Base-by-base conservation (phyloP, 2,797 vertebrate genomes). In the Distichodus sexfasciatus region DNA sequence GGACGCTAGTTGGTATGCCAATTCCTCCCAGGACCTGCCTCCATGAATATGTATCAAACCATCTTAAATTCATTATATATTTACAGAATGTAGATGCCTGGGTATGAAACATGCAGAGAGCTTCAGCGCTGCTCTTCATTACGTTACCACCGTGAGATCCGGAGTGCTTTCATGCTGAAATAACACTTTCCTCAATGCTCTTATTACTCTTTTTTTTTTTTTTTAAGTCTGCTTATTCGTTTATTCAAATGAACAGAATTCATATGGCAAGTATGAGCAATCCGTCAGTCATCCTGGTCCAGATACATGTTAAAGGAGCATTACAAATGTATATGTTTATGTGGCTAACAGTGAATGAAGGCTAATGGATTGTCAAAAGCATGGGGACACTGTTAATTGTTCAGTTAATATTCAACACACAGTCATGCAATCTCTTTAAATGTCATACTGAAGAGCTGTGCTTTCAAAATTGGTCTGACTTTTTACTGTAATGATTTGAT, bases 11-110 rank as follows among this genome's bases (percentile, higher is more conserved):
- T 68, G 28, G 53, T 61, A 63, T 38, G 28, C 53, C 40, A 28
- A 48, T 47, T 29, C 60, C 63, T 66, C 63, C 40, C 54, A 48
- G 63, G 63, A 74, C 63, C 54, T 47, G 53, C 68, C 35, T 50
- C 44, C 57, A 55, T 79, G 50, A 75, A 75, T 77, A 81, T 79
- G 62, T 31, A 73, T 78, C 63, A 44, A 48, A 14, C 65, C 23
- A 36, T 65, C 66, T 66, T 75, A 72, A 71, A 54, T 70, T 72
- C 51, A 70, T 81, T 36, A 75, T 73, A 66, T 68, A 75, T 81
- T 79, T 75, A 73, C 4, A 24, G 66, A 53, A 43, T 58, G 48
- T 61, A 61, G 59, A 62, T 75, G 51, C 44, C 44, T 66, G 57
- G 53, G 40, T 76, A 59, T 79, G 57, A 73, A 76, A 41, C 71